Percentiles rank a stretch among this genome's conserved stretches.
phyloP scores from a whole-genome alignment of 2,888 invertebrate species.

The Hirtodrosophila histrioides region DNA sequence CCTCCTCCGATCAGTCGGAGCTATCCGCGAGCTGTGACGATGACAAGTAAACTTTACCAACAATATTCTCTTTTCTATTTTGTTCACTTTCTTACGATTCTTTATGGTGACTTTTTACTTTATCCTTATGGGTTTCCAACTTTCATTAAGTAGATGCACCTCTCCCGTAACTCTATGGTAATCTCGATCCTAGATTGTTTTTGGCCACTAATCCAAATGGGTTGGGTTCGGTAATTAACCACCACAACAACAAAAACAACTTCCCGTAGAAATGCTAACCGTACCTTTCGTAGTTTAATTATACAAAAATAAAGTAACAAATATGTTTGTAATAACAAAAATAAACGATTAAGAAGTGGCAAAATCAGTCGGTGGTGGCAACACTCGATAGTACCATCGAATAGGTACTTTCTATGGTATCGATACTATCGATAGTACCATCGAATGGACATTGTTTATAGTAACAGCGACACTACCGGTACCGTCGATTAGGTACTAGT shows the following conservation, averaged over 20 bases:
- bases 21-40: conserved; percentile 53
- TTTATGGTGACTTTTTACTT: conserved; percentile 18
- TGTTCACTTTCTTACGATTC: conserved; percentile 11
- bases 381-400: too few species aligned
- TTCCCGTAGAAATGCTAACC: conserved; percentile 15
- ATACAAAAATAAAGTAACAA: too few species aligned
- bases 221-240: conserved; percentile 10
- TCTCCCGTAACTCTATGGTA: conserved; percentile 4
- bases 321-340: too few species aligned
- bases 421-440: too few species aligned
- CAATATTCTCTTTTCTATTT: conserved; percentile 17
- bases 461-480: too few species aligned
- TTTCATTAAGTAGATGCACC: conserved; percentile 14
- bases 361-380: too few species aligned
- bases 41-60: conserved; percentile 71
- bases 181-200: not conserved
- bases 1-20: conserved; percentile 46
- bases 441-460: too few species aligned
- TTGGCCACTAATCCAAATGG: conserved; percentile 21
- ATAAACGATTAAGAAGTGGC: too few species aligned
- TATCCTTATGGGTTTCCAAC: conserved; percentile 1
- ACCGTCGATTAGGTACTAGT: too few species aligned
- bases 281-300: not conserved
- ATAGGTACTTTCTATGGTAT: too few species aligned
- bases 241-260: conserved; percentile 2